Evolutionary conservation across 1,140 invertebrate species (phyloP).

Genomic region (Hermetia illucens): DNA sequence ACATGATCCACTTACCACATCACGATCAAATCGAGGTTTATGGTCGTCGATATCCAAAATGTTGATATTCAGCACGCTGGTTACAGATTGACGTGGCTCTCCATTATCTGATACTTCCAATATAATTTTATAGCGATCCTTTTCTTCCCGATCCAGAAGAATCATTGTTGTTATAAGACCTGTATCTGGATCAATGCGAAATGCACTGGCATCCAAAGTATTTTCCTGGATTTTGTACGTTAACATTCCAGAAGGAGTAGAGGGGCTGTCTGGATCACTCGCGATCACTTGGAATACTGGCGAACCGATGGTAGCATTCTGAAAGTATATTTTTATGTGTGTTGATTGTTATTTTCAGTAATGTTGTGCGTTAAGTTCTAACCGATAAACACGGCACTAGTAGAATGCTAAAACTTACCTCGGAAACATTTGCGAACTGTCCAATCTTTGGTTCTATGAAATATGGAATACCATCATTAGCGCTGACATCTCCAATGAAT

Average conservation of each 20-base stretch:
- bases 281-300: conserved; percentile 64
- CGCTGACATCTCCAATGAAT: conserved; percentile 66
- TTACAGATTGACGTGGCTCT: conserved; percentile 56
- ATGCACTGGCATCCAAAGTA: conserved; percentile 46
- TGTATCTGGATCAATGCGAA: conserved; percentile 48
- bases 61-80: conserved; percentile 49
- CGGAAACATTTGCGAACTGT: conserved; percentile 55
- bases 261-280: conserved; percentile 63
- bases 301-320: conserved; percentile 58
- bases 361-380: too few relatives aligned
- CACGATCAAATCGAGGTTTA: conserved; percentile 54
- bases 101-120: conserved; percentile 60
- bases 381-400: too few relatives aligned
- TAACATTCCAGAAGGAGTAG: conserved; percentile 55
- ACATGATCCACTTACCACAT: conserved; percentile 37
- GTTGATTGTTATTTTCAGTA: conserved; percentile 3
- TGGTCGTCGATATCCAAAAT: conserved; percentile 69
- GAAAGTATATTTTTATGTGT: conserved; percentile 18
- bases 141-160: conserved; percentile 53
- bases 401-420: conserved; percentile 39
- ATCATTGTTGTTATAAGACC: conserved; percentile 58
- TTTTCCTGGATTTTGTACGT: conserved; percentile 57
- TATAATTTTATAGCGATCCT: conserved; percentile 57
- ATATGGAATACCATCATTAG: conserved; percentile 66
- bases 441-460: conserved; percentile 55